A percentile compares a stretch with the other conserved stretches of the same genome.
Conservation (phyloP, 2,888 invertebrate genomes). For the Lithophane socia region DNA sequence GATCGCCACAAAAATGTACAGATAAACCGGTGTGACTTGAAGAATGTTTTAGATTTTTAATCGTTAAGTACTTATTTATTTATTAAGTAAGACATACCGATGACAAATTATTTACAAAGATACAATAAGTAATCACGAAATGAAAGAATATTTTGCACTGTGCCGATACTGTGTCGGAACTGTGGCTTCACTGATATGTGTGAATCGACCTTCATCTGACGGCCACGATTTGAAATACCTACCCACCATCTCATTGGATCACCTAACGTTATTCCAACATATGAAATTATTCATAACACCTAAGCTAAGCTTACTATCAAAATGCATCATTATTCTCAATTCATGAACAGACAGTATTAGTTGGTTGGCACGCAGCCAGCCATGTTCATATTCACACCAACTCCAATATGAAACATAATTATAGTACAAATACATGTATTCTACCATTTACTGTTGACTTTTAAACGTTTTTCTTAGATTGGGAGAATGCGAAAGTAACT, state of each 20-base stretch:
- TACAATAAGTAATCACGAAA: no score
- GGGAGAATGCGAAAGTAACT: no score
- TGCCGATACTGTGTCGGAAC: no score
- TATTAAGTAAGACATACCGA: not conserved
- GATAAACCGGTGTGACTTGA: not conserved
- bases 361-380: conserved; percentile 53
- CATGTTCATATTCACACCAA: conserved; percentile 43
- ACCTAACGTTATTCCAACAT: not conserved
- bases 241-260: not conserved
- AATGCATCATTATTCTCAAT: conserved; percentile 43
- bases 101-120: no score
- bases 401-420: conserved; percentile 35
- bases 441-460: not conserved
- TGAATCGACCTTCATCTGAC: not conserved
- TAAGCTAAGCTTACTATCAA: conserved; percentile 24
- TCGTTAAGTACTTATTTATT: not conserved
- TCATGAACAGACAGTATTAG: conserved; percentile 18
- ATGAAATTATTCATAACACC: conserved; percentile 23
- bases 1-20: not conserved
- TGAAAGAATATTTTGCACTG: no score
- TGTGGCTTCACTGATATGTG: no score
- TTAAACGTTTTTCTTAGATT: not conserved
- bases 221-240: not conserved
- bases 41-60: not conserved
- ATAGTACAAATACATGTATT: not conserved